Percentiles rank a stretch among this genome's conserved stretches.
Conservation (phyloP, 2,888 invertebrate species). For the Vesta saturnalis region DNA sequence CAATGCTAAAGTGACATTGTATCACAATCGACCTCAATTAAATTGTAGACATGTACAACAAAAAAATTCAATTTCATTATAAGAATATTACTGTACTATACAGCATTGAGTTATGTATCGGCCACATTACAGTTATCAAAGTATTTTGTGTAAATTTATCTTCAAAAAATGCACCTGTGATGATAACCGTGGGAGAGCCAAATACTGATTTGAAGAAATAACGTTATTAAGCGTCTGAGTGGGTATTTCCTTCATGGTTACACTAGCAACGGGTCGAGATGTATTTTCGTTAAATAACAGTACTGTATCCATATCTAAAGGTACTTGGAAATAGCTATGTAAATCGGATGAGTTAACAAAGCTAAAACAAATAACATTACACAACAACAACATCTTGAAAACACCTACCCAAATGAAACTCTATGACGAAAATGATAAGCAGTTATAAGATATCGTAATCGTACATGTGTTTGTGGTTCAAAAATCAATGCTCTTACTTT, state of each 20-base stretch:
- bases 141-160: constrained; percentile 40
- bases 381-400: not conserved
- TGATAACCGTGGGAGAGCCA: constrained; percentile 87
- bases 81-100: too few species aligned
- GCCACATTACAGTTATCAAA: too few species aligned
- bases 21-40: too few species aligned
- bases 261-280: constrained; percentile 81
- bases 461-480: constrained; percentile 78
- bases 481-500: constrained; percentile 90
- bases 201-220: constrained; percentile 87
- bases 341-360: constrained; percentile 76
- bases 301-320: constrained; percentile 80
- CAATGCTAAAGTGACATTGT: too few species aligned
- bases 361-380: constrained; percentile 58
- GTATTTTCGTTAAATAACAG: constrained; percentile 91
- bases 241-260: constrained; percentile 91
- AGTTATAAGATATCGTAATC: constrained; percentile 87
- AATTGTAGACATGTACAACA: too few species aligned
- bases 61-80: too few species aligned
- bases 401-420: constrained; percentile 84
- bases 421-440: constrained; percentile 88
- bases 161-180: constrained; percentile 74
- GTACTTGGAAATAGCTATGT: constrained; percentile 75
- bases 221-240: constrained; percentile 88
- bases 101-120: too few species aligned